phyloP scores from a whole-genome alignment of 2,113 vertebrate genomes.

The Gila orcuttii region DNA sequence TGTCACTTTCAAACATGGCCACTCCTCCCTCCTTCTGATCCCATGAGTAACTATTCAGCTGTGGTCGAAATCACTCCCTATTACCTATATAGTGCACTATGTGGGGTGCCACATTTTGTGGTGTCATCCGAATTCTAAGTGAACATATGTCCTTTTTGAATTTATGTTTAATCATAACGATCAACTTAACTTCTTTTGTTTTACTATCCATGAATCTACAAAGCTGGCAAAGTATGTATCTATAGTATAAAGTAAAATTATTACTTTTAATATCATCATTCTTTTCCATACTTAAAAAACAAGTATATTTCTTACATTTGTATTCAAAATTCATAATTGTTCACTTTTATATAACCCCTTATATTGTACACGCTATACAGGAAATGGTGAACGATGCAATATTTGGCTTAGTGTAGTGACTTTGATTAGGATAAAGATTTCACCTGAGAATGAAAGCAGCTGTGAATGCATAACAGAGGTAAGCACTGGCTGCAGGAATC shows the following conservation, averaged over 20 bases:
- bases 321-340: not conserved
- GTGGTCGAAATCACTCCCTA: not conserved
- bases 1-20: not conserved
- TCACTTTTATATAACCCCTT: not conserved
- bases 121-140: no score
- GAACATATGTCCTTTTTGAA: no score
- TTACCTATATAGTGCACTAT: not conserved
- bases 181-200: not conserved
- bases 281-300: not conserved
- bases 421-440: not conserved
- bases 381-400: slow-evolving; percentile 1
- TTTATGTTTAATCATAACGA: not conserved
- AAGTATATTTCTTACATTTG: no score
- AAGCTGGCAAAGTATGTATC: not conserved
- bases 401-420: not conserved
- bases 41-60: not conserved
- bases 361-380: not conserved
- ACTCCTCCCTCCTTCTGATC: not conserved
- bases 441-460: not conserved
- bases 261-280: not conserved
- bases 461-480: not conserved
- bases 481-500: not conserved
- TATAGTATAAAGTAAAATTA: not conserved
- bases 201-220: not conserved
- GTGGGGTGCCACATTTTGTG: not conserved